Percentiles rank a stretch among this genome's conserved stretches.
Conservation (phyloP, 2,797 vertebrate species). For the Astyanax mexicanus region DNA sequence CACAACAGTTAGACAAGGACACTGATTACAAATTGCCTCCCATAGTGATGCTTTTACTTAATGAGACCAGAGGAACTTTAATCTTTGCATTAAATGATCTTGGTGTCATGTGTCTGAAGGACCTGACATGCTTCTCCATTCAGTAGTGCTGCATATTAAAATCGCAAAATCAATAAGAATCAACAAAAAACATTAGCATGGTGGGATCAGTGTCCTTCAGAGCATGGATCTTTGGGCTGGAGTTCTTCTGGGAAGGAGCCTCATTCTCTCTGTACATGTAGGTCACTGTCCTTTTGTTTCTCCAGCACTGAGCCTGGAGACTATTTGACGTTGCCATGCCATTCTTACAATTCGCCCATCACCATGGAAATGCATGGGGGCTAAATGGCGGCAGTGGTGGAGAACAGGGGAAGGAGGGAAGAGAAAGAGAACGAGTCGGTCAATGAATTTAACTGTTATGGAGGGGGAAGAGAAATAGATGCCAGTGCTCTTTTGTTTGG, state of each 20-base stretch:
- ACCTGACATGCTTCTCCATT: conserved; percentile 38
- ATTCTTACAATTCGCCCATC: conserved; percentile 76
- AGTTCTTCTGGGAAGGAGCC: conserved; percentile 76
- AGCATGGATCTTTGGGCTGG: conserved; percentile 52
- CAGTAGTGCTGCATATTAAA: conserved; percentile 6
- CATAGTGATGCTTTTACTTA: not conserved
- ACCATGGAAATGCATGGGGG: conserved; percentile 80
- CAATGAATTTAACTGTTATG: conserved; percentile 60
- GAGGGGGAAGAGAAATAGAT: conserved; percentile 55
- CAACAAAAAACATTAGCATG: conserved; percentile 7
- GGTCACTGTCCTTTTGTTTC: conserved; percentile 77
- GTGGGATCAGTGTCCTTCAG: conserved; percentile 27
- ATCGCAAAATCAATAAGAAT: not conserved
- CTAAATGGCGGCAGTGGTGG: conserved; percentile 67
- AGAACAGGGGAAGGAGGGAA: conserved; percentile 32
- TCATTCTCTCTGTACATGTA: conserved; percentile 69
- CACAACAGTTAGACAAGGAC: not conserved
- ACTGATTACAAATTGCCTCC: not conserved
- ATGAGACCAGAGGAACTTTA: not conserved
- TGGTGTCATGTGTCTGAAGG: not conserved
- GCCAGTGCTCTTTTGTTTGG: conserved; percentile 68
- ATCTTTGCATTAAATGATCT: not conserved
- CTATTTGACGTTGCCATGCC: conserved; percentile 83
- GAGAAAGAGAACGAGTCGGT: conserved; percentile 52
- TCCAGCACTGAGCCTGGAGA: conserved; percentile 64